Base-by-base conservation (phyloP, 1,140 invertebrate genomes). In the Achroia grisella region DNA sequence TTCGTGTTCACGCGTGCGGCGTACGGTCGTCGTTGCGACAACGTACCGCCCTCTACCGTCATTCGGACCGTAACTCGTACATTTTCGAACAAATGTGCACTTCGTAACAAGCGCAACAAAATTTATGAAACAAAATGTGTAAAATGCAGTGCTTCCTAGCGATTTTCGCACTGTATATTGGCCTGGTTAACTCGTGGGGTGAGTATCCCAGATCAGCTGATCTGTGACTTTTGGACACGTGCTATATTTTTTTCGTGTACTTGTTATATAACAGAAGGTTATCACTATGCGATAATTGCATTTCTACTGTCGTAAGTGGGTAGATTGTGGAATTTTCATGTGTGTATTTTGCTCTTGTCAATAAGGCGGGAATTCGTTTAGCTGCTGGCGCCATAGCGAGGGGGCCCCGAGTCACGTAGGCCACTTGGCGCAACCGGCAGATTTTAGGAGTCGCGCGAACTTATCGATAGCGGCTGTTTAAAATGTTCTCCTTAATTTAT, bases 371-470 rank as follows among this genome's bases (percentile, higher is more conserved):
- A 60, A 71, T 64, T 79, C 62, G 75, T 65, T 69, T 80, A 76
- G 72, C 76, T 65, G 60, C 63, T 68, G 71, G 53, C 78, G 68
- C 76, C 79, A 77, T 76, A 73, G 64, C 65, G 42, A 67, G 63
- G 72, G 64, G 58, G 54, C 70, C 65, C 64, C 60, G 52, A 76
- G 79, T 83, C 79, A 83, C 79, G 79, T 83, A 83, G 69, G 74
- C 79, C 78, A 83, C 72, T 67, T 62, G 63, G 70, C 42, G 52
- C 53, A 76, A 43, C 56, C 78, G 64, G 27, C 74, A 52, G 51
- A 58, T 48, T 82, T 61, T 30, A 47, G 33, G 27, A 13, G 48
- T 8, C 33, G 32, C 15, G 10, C 12, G 8, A 8, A 33, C 34
- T 13, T 8, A 11, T 27, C 10, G 23, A 39, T 31, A 8, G 11